A percentile compares a stretch with the other conserved stretches of the same genome.
Evolutionary conservation across 2,888 invertebrate species (phyloP).

Genomic region (Lumbricus terrestris): DNA sequence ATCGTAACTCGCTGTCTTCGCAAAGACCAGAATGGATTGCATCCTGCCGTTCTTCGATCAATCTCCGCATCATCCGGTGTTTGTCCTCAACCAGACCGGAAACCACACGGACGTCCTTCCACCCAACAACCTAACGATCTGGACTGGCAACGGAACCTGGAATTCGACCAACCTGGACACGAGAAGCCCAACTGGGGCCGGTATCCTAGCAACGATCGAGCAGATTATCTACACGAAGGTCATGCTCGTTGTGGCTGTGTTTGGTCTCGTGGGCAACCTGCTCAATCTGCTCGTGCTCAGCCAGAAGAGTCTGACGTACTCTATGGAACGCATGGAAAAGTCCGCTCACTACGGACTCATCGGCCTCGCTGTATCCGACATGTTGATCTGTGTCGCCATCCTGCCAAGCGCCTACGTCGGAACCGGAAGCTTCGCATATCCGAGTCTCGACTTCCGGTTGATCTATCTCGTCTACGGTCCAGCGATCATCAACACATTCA

Average conservation of each 20-base stretch:
- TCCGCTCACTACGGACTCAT: conserved; percentile 73
- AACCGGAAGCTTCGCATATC: neutral
- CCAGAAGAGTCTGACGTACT: conserved; percentile 58
- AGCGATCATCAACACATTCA: conserved; percentile 51
- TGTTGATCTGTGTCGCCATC: conserved; percentile 62
- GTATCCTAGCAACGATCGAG: conserved; percentile 14
- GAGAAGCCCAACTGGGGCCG: neutral
- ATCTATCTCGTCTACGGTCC: conserved; percentile 47
- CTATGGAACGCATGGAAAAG: conserved; percentile 71
- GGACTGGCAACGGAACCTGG: neutral
- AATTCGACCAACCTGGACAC: no score
- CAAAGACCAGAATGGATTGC: neutral
- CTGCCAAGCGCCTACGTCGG: conserved; percentile 63
- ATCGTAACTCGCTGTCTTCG: neutral
- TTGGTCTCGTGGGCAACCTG: conserved; percentile 75
- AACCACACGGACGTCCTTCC: neutral
- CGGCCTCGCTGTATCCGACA: conserved; percentile 75
- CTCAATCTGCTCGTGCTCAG: conserved; percentile 77
- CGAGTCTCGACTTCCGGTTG: conserved; percentile 31
- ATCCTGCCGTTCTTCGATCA: neutral
- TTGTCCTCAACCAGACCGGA: neutral
- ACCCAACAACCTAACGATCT: no score
- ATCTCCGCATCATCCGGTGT: neutral
- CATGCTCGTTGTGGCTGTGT: conserved; percentile 35
- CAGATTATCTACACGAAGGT: conserved; percentile 58